Conservation (phyloP, 2,113 vertebrate genomes). For the Hypocryptadius cinnamomeus region DNA sequence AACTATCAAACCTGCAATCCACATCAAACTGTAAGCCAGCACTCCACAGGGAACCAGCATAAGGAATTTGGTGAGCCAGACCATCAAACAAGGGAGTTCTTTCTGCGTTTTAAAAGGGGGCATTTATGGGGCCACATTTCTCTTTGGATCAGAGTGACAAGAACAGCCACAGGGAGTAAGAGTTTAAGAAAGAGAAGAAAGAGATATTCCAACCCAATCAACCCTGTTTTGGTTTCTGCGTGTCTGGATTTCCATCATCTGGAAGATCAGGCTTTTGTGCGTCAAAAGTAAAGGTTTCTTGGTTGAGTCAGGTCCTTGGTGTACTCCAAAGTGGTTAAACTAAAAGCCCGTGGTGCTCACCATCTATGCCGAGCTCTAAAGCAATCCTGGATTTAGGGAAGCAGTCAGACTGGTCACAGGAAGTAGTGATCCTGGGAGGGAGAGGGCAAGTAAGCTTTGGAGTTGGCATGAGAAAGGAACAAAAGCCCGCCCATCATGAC, state of each 20-base stretch:
- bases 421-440: accelerated
- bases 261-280: background rate
- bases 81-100: background rate
- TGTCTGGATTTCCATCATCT: background rate
- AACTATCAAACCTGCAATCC: background rate
- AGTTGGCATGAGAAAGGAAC: accelerated
- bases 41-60: background rate
- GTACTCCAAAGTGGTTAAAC: background rate
- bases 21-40: background rate
- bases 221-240: background rate
- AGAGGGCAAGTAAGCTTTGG: background rate
- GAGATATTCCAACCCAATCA: background rate
- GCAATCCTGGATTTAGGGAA: background rate
- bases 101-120: accelerated
- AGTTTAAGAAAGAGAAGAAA: background rate
- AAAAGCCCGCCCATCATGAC: background rate
- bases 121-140: background rate
- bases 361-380: background rate
- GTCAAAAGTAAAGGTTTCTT: background rate
- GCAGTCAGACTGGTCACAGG: background rate
- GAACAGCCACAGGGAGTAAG: background rate
- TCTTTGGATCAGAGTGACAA: background rate
- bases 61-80: background rate
- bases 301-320: background rate
- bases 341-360: accelerated